phyloP scores from a whole-genome alignment of 1,140 invertebrate species.

The Ephestia elutella region DNA sequence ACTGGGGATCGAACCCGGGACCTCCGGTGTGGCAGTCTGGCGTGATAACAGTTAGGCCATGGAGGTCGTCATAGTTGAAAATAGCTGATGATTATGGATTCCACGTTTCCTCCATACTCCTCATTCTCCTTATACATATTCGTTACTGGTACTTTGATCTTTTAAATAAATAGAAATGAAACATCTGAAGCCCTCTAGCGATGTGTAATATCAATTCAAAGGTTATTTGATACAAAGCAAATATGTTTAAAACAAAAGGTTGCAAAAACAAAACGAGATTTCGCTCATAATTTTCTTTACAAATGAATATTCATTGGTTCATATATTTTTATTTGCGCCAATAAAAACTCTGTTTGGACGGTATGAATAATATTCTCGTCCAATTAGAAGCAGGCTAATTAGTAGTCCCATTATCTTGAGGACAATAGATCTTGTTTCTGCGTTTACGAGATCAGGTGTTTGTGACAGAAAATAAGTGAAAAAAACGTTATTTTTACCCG shows the following conservation, averaged over 20 bases:
- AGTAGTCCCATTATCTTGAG: conserved; percentile 3
- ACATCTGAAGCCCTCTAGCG: background rate
- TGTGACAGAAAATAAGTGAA: background rate
- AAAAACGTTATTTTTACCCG: too few species aligned
- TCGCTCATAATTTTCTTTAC: background rate
- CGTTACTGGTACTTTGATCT: too few species aligned
- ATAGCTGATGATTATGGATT: too few species aligned
- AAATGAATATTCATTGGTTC: conserved; percentile 11
- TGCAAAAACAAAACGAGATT: background rate
- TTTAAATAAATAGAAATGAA: background rate
- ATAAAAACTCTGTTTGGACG: conserved; percentile 6
- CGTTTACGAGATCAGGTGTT: background rate
- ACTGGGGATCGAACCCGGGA: too few species aligned
- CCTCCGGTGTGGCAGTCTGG: too few species aligned
- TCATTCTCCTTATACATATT: too few species aligned
- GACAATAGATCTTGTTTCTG: background rate
- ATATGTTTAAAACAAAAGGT: background rate
- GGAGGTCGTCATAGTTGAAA: too few species aligned
- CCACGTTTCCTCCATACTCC: too few species aligned
- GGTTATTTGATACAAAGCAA: background rate
- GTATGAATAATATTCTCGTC: conserved; percentile 8
- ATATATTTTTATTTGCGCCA: conserved; percentile 7
- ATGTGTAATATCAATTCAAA: background rate
- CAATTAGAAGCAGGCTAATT: conserved; percentile 11
- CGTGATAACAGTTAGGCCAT: too few species aligned